Base-by-base conservation (phyloP, 2,113 vertebrate species). In the Psephotus haematonotus region DNA sequence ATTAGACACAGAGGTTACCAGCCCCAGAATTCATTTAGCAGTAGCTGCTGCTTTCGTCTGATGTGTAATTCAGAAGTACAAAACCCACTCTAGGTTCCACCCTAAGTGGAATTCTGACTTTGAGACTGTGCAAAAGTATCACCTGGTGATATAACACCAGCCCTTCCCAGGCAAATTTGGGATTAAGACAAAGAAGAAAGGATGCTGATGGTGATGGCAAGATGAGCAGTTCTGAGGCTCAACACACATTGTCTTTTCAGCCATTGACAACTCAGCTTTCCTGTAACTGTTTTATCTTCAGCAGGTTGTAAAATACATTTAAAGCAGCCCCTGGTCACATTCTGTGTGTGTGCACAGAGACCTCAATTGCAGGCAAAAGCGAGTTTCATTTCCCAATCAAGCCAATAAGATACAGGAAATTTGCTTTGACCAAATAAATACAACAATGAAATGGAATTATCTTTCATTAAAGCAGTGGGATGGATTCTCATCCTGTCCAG, bases 331-430 rank as follows among this genome's bases (percentile, higher is more conserved):
- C 9, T 12, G 12, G 25, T 31, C 49, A 64, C 1, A 3, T 46
- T 69, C 33, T 23, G 9, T 1, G 11, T 1, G 0, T 6, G n/a
- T 9, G 60, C 11, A 53, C 49, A 78, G 7, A 1, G 29, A 27
- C 23, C 37, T 57, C 37, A 29, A 17, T 0, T 15, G 35, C 29
- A 46, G 29, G 24, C 25, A 81, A 41, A 17, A 39, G 31, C 2
- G 13, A 43, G 62, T 49, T 79, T 86, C 67, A n/a, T 39, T 69
- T 57, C 74, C 86, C 33, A 69, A 11, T 35, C 67, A 64, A 68
- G 74, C 15, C 86, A 79, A 68, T n/a, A 59, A 68, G 31, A 83
- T 8, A 52, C 53, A 83, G 86, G 63, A 87, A 74, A 37, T 47
- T n/a, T 65, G 31, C 39, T 50, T 43, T 50, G 64, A 50, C 59